Evolutionary conservation across 2,113 vertebrate genomes (phyloP), one percentile per base, ranked within the genome.

Genomic region (Cervus canadensis): DNA sequence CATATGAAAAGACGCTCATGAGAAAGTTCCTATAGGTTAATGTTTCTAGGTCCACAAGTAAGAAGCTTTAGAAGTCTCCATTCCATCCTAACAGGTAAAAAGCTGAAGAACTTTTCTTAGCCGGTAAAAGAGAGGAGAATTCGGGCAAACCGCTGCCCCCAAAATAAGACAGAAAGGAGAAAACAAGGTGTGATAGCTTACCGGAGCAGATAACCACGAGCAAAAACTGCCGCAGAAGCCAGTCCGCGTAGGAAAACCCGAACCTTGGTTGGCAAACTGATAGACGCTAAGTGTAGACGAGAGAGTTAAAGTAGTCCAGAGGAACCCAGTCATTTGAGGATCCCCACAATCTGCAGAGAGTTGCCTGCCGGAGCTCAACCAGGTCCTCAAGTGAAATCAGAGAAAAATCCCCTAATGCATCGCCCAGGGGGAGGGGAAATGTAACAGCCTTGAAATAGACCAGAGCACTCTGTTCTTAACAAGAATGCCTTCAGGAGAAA

Each of bases 241-340:
- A 36, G 40, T 3, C 43, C 2, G 0, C 1, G 4, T 5, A n/a
- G 14, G 15, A 86, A 86, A 59, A 36, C 2, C 6, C 1, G 1
- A 21, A 48, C 23, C 14, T 7, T 10, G 48, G 54, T 21, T 19
- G 28, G 9, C 2, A 5, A 36, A n/a, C 6, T 28, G 23, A 30
- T 28, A 23, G 64, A 86, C 30, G 30, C 40, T 11, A n/a, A 50
- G 15, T 19, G 21, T 14, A 17, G 23, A 93, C 7, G 48, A 28
- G 23, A 48, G 43, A 50, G 91, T 74, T 48, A 43, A 17, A 48
- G 5, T 6, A 28, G 40, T 57, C 36, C 28, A 48, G 60, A 54
- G 4, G 19, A 74, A n/a, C 21, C 3, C 40, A 86, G 23, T 28
- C 21, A 74, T 76, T 50, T 48, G 12, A 33, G 64, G 7, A 2